These are phyloP conservation scores for Pimpla rufipes DNA, from an alignment of 2,888 invertebrate genomes.

Conservation along the genomic window DNA sequence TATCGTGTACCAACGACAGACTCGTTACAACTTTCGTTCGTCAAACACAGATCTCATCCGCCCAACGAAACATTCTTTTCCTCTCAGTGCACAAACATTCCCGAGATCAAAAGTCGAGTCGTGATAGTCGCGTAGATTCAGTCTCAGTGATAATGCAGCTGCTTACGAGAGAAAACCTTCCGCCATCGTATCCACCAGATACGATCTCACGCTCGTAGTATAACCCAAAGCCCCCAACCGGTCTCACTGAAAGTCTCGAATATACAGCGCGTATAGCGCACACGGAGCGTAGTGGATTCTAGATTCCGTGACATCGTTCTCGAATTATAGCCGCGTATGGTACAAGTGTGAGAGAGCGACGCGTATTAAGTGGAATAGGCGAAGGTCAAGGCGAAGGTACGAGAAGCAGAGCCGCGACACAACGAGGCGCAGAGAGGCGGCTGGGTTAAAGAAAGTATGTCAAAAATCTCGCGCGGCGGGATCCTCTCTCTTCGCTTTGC, in stretches of 20 bases:
- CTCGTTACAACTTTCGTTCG: too few species aligned
- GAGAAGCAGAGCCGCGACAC: constrained; percentile 70
- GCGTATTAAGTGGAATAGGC: constrained; percentile 77
- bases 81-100: too few species aligned
- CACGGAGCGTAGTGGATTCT: background rate
- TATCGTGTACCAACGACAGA: too few species aligned
- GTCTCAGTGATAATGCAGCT: constrained; percentile 8
- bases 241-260: background rate
- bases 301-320: constrained; percentile 47
- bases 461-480: constrained; percentile 82
- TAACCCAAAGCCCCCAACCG: background rate
- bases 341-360: constrained; percentile 22
- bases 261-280: background rate
- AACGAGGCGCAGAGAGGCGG: constrained; percentile 18
- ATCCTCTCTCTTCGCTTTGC: constrained; percentile 70
- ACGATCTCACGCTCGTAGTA: constrained; percentile 15
- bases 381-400: constrained; percentile 81
- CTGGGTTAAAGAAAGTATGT: constrained; percentile 82
- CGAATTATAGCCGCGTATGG: background rate
- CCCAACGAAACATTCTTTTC: too few species aligned
- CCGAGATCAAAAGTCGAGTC: background rate
- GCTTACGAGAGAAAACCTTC: constrained; percentile 17
- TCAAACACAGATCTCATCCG: too few species aligned
- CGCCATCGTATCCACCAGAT: background rate
- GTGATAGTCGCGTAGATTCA: background rate